A percentile compares a stretch with the other conserved stretches of the same genome.
phyloP scores from a whole-genome alignment of 2,113 vertebrate genomes.

The Chionodraco myersi region DNA sequence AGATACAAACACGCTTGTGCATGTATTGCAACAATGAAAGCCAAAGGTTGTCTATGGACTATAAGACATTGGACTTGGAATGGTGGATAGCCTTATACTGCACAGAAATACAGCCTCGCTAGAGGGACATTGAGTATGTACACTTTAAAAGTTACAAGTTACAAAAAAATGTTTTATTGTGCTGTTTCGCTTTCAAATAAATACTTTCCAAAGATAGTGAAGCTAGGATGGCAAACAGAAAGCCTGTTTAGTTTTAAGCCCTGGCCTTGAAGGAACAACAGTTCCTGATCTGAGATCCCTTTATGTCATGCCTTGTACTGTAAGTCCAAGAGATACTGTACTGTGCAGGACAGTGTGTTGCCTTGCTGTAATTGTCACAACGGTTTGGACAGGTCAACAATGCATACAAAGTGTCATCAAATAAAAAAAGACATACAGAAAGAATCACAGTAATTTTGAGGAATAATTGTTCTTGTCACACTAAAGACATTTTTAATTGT shows the following conservation, averaged over 20 bases:
- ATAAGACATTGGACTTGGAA: no score
- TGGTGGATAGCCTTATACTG: no score
- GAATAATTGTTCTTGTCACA: neutral
- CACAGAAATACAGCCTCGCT: no score
- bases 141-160: no score
- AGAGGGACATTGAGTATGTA: no score
- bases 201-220: neutral
- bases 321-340: neutral
- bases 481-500: neutral
- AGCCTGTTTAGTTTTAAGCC: neutral
- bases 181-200: neutral
- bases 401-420: neutral
- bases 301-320: neutral
- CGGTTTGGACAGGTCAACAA: neutral
- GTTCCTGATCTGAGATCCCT: neutral
- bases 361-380: neutral
- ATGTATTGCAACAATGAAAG: neutral
- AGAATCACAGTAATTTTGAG: neutral
- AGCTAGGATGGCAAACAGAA: neutral
- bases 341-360: neutral
- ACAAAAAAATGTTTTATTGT: no score
- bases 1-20: no score
- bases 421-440: neutral
- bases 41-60: constrained; percentile 11
- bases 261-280: neutral